Conservation (phyloP, 2,113 vertebrate species). For the Spheniscus mendiculus region DNA sequence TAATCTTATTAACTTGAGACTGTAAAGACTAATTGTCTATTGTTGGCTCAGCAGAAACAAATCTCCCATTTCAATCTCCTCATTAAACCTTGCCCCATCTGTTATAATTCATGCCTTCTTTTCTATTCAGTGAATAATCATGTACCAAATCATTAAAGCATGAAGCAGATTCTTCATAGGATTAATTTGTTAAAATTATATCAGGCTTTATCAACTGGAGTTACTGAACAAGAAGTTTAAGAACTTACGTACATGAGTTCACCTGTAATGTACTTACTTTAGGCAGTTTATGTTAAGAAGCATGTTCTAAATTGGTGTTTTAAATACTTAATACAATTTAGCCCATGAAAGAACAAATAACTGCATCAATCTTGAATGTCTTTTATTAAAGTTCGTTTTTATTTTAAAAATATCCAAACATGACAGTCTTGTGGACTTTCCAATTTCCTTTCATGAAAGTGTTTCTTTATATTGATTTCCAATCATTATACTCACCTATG, state of each 20-base stretch:
- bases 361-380: background rate
- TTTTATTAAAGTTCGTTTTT: background rate
- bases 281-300: background rate
- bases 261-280: background rate
- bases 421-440: background rate
- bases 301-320: background rate
- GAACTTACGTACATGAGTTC: background rate
- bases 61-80: conserved; percentile 31
- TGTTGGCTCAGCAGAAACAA: conserved; percentile 52
- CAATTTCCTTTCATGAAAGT: background rate
- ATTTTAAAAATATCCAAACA: background rate
- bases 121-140: background rate
- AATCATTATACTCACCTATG: background rate
- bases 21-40: conserved; percentile 41
- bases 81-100: conserved; percentile 44
- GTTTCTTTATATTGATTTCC: background rate
- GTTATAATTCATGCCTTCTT: background rate
- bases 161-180: background rate
- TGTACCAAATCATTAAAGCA: background rate
- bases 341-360: background rate
- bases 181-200: background rate
- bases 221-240: background rate
- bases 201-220: background rate
- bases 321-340: background rate
- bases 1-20: conserved; percentile 54